A percentile compares a stretch with the other conserved stretches of the same genome.
phyloP scores from a whole-genome alignment of 1,140 invertebrate genomes.

The Nomia melanderi region DNA sequence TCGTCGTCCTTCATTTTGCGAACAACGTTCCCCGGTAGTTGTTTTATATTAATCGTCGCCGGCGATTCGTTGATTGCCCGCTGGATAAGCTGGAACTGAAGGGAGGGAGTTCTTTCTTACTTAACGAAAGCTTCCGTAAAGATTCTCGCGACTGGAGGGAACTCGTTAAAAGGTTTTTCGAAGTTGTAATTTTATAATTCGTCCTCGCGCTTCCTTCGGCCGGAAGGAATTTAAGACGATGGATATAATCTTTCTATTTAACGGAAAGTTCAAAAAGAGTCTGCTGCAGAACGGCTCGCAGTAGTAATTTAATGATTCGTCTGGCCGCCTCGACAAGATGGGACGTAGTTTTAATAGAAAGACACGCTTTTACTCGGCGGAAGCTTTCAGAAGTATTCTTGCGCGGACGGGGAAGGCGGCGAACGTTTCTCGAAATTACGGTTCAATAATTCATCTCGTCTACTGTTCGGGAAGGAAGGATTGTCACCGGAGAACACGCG shows the following conservation, averaged over 20 bases:
- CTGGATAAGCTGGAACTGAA: too few species aligned
- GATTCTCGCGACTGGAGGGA: background rate
- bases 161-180: background rate
- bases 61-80: too few species aligned
- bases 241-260: background rate
- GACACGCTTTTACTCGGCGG: background rate
- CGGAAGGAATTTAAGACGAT: background rate
- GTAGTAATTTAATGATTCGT: conserved; percentile 6
- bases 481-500: too few species aligned
- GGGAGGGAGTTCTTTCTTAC: too few species aligned
- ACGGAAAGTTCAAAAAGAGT: background rate
- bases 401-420: background rate
- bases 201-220: background rate
- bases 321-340: background rate
- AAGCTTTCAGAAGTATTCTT: background rate
- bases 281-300: background rate
- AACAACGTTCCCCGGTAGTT: too few species aligned
- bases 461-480: too few species aligned
- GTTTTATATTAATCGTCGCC: too few species aligned
- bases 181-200: conserved; percentile 7
- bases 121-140: background rate
- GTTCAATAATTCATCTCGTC: background rate
- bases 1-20: too few species aligned
- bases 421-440: background rate
- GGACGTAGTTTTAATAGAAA: background rate